Base-by-base conservation (phyloP, 2,797 vertebrate genomes). In the Falco novaeseelandiae region DNA sequence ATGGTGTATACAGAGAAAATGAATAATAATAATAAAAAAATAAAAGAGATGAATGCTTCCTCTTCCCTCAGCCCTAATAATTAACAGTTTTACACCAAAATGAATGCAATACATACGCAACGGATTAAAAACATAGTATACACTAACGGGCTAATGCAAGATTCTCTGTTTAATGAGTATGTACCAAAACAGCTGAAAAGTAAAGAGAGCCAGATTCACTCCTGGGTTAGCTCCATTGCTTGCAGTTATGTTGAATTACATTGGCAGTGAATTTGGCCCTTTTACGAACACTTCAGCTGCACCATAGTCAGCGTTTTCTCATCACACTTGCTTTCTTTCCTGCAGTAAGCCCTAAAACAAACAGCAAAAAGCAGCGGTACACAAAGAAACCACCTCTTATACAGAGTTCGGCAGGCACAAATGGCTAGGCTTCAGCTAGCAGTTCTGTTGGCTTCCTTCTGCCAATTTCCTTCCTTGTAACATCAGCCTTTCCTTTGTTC, bases 231-330 rank as follows among this genome's bases (percentile, higher is more conserved):
- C 36, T 82, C 59, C 48, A 32, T 32, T 48, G 14, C 57, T 84
- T 87, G 76, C 51, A 87, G 67, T 83, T 92, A 44, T 17, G 27
- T 87, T 73, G 67, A 90, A 74, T 90, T 95, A 94, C 30, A 65
- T 34, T 90, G 92, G 86, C 74, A 89, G 63, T 61, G 86, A 92
- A 80, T 80, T 57, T 71, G 71, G 59, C 22, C 67, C 49, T 92
- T 94, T 91, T 81, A 84, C 73, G 90, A 93, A 91, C 52, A 89
- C 29, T 87, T 89, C 67, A 93, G 17, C 40, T 73, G 55, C 57
- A 71, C 26, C 57, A 40, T 1, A 88, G 72, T 76, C 73, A 79
- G 57, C 5, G 1, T 93, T 94, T 93, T 89, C 90, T 92, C 81
- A 89, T 85, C 42, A 67, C 36, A 36, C 40, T 88, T 84, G 44